Evolutionary conservation across 1,140 invertebrate species (phyloP).

Genomic region (Leptonema lineaticorne): DNA sequence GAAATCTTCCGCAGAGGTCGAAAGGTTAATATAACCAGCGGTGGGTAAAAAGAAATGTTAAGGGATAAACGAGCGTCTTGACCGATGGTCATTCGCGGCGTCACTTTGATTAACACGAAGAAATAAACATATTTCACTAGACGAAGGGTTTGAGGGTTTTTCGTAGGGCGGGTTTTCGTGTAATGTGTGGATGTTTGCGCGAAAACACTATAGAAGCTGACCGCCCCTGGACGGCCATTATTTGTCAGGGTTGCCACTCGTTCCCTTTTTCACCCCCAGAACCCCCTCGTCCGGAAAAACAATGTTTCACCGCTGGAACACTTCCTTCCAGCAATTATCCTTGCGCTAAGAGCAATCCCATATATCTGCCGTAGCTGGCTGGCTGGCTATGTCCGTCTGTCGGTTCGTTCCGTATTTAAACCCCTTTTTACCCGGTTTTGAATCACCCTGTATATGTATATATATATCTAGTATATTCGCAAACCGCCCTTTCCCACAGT

Average conservation of each 20-base stretch:
- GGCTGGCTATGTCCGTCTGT: neutral
- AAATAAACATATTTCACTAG: slow-evolving; percentile 13
- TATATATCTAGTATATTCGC: too few relatives aligned
- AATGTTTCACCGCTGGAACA: slow-evolving; percentile 33
- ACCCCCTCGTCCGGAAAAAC: slow-evolving; percentile 30
- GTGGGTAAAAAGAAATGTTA: neutral
- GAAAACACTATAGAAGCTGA: neutral
- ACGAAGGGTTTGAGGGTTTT: too few relatives aligned
- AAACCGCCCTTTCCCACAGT: too few relatives aligned
- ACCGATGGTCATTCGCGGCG: neutral
- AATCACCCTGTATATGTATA: too few relatives aligned
- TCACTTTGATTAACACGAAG: slow-evolving; percentile 7
- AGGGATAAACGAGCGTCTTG: neutral
- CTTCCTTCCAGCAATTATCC: slow-evolving; percentile 29
- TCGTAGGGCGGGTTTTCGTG: too few relatives aligned
- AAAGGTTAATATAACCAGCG: neutral
- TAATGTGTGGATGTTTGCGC: slow-evolving; percentile 4
- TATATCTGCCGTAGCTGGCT: neutral
- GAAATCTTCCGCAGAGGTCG: too few relatives aligned
- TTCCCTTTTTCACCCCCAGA: neutral
- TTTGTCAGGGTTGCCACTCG: neutral
- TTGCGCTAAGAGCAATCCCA: slow-evolving; percentile 15
- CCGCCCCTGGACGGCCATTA: neutral
- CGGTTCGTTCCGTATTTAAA: neutral
- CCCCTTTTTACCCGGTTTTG: neutral